Base-by-base conservation (phyloP, 2,797 vertebrate genomes). In the Sebastolobus altivelis region DNA sequence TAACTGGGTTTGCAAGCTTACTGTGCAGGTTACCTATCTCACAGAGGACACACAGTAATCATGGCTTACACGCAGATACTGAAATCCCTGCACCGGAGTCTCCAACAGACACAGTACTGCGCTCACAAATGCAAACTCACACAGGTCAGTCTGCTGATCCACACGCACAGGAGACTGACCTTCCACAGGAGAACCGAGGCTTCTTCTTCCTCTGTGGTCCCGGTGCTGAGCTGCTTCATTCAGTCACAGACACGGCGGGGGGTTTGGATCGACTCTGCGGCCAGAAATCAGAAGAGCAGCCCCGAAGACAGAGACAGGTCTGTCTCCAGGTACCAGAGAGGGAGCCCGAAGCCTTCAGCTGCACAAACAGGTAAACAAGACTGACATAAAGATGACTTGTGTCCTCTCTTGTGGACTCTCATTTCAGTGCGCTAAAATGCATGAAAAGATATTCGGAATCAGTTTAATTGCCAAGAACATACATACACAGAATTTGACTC, bases 361-460 rank as follows among this genome's bases (percentile, higher is more conserved):
- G 82, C 95, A 29, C 96, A 96, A 49, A 99, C 95, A 97, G 97
- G 98, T 99, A 91, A 92, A 25, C 4, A 27, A 37, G 6, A 6
- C 35, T 40, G 10, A 31, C 10, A 54, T 5, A 38, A 1, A 4
- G 14, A n/a, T 38, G 40, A 43, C 11, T 5, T 8, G 6, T n/a
- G 52, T 37, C 14, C 9, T 29, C 14, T 14, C 40, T 43, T 43
- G 40, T 43, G 40, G 40, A 43, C 14, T 43, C 14, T 46, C 14
- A 18, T 46, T 46, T 46, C 14, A 46, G 8, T 38, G 3, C 14
- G 13, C 5, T 29, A 1, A 31, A 1, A 6, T 59, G 18, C 55
- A 56, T 20, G 14, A 54, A 56, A 1, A 43, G 4, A 46, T 11
- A 16, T 7, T 46, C 14, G 6, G 40, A 46, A 46, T 46, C 40